A percentile compares a stretch with the other conserved stretches of the same genome.
Evolutionary conservation across 2,113 vertebrate genomes (phyloP).

Genomic region (Phycodurus eques): DNA sequence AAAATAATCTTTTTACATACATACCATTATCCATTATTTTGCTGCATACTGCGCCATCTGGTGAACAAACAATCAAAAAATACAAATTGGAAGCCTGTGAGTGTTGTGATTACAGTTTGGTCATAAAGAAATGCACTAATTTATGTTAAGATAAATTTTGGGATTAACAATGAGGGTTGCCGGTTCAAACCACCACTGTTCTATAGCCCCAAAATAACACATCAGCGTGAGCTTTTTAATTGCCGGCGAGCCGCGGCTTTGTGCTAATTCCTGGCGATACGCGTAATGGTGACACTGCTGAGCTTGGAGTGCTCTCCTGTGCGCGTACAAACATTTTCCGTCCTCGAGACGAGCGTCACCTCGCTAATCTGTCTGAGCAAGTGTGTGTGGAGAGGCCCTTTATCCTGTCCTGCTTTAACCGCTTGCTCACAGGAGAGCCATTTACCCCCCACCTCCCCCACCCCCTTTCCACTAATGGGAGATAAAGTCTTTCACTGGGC

Average conservation of each 20-base stretch:
- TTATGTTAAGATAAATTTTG: no score
- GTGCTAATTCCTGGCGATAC: constrained; percentile 34
- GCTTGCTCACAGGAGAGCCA: constrained; percentile 70
- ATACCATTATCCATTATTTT: no score
- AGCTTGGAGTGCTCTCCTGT: constrained; percentile 35
- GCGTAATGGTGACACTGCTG: constrained; percentile 35
- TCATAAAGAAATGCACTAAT: no score
- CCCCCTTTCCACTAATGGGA: constrained; percentile 57
- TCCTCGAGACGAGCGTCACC: constrained; percentile 73
- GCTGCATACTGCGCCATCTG: no score
- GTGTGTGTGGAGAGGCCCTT: constrained; percentile 67
- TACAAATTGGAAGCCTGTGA: no score
- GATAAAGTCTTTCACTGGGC: constrained; percentile 57
- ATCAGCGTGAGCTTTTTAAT: constrained; percentile 9
- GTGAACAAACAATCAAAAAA: no score
- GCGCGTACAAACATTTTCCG: constrained; percentile 68
- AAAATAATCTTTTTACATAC: no score
- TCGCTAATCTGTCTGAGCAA: constrained; percentile 69
- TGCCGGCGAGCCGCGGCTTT: constrained; percentile 7
- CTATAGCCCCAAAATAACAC: neutral
- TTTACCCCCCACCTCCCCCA: constrained; percentile 40
- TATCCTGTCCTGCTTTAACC: constrained; percentile 58
- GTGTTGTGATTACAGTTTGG: no score
- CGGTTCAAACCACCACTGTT: neutral
- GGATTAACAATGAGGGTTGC: neutral